A percentile compares a stretch with the other conserved stretches of the same genome.
Evolutionary conservation across 1,140 invertebrate genomes (phyloP).

Genomic region (Pseudoatta argentina): DNA sequence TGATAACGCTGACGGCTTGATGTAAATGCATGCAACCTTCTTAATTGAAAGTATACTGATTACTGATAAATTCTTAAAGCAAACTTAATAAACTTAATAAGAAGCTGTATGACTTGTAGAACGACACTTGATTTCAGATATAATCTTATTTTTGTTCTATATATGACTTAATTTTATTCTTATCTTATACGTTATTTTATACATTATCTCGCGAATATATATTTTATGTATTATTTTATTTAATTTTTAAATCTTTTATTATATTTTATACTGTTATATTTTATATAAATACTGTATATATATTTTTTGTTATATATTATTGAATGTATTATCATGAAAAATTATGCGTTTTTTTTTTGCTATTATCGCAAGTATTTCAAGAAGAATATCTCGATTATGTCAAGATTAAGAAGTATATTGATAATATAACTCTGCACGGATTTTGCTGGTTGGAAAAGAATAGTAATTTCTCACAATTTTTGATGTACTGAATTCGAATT

Average conservation of each 20-base stretch:
- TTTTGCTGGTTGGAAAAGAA: too few relatives aligned
- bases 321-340: neutral
- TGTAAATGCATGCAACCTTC: constrained; percentile 17
- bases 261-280: neutral
- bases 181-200: neutral
- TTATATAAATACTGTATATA: neutral
- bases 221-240: neutral
- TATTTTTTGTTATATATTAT: neutral
- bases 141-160: neutral
- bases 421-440: too few relatives aligned
- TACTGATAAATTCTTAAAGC: neutral
- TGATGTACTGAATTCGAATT: too few relatives aligned
- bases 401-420: neutral
- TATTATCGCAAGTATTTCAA: neutral
- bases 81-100: neutral
- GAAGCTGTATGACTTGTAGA: neutral
- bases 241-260: constrained; percentile 1
- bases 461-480: too few relatives aligned
- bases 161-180: neutral
- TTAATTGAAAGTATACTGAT: neutral
- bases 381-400: neutral
- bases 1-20: neutral
- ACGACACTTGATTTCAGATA: neutral
- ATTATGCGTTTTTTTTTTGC: neutral
- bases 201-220: too few relatives aligned